phyloP scores from a whole-genome alignment of 2,888 invertebrate genomes.

The Isoperla grammatica region DNA sequence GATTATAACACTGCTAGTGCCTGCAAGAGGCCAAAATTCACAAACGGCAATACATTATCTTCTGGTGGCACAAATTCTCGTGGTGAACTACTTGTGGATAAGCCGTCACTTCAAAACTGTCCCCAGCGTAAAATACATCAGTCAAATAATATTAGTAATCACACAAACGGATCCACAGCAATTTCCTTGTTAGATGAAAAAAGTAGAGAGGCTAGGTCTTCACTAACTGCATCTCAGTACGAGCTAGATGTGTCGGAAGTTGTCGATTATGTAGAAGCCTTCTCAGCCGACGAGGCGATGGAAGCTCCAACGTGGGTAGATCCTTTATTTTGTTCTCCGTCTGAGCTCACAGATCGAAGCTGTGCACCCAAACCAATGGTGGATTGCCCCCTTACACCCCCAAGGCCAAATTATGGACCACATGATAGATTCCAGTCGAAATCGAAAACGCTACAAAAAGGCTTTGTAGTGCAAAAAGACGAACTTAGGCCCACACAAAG shows the following conservation, averaged over 20 bases:
- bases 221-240: background rate
- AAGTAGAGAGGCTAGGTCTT: too few species aligned
- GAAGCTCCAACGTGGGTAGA: conserved; percentile 18
- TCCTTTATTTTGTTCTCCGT: conserved; percentile 27
- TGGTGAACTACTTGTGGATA: too few species aligned
- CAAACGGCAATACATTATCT: too few species aligned
- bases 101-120: too few species aligned
- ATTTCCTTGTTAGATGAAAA: too few species aligned
- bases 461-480: too few species aligned
- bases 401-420: conserved; percentile 26
- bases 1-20: too few species aligned
- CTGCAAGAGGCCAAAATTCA: too few species aligned
- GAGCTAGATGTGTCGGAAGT: conserved; percentile 38
- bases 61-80: too few species aligned
- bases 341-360: conserved; percentile 25
- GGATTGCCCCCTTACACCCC: background rate
- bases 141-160: background rate
- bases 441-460: background rate
- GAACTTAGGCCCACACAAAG: too few species aligned
- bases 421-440: conserved; percentile 10
- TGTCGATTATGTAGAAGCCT: conserved; percentile 39
- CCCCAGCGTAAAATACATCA: too few species aligned
- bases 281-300: conserved; percentile 40
- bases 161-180: background rate
- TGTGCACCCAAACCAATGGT: conserved; percentile 21